Evolutionary conservation across 2,797 vertebrate species (phyloP).

Genomic region (Enoplosus armatus): DNA sequence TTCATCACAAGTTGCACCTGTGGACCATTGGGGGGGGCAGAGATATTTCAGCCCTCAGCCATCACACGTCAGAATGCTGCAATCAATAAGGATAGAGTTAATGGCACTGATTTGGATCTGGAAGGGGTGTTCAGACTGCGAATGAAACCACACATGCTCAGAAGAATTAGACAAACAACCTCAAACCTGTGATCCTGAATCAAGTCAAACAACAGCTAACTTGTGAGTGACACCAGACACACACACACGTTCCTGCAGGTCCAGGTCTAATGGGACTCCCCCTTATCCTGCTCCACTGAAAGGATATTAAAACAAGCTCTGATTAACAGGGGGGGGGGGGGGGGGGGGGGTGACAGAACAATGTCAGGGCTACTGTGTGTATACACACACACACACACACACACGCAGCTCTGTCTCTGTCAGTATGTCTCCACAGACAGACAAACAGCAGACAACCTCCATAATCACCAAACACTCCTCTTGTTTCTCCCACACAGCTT

Average conservation of each 20-base stretch:
- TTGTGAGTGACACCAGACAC: slow-evolving; percentile 25
- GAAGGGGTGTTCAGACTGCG: neutral
- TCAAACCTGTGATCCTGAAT: slow-evolving; percentile 59
- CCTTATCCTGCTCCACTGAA: slow-evolving; percentile 69
- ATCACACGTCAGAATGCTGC: too few species aligned
- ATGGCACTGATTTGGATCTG: too few species aligned
- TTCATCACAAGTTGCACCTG: too few species aligned
- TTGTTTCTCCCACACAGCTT: slow-evolving; percentile 27
- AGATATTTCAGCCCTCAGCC: too few species aligned
- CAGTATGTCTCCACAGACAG: slow-evolving; percentile 46
- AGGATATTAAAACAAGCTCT: slow-evolving; percentile 77
- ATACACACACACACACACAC: slow-evolving; percentile 11
- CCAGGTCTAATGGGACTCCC: slow-evolving; percentile 72
- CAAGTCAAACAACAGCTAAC: slow-evolving; percentile 27
- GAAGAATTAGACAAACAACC: neutral
- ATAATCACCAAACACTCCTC: slow-evolving; percentile 58
- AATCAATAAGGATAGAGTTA: too few species aligned
- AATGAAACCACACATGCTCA: neutral
- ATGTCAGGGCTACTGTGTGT: slow-evolving; percentile 42
- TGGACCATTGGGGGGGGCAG: too few species aligned
- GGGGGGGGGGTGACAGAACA: slow-evolving; percentile 60
- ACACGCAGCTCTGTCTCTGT: slow-evolving; percentile 11
- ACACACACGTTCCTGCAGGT: slow-evolving; percentile 34
- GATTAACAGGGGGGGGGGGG: slow-evolving; percentile 46
- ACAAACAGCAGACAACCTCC: slow-evolving; percentile 69